Conservation (phyloP, 2,797 vertebrate genomes). For the Limnodromus scolopaceus region DNA sequence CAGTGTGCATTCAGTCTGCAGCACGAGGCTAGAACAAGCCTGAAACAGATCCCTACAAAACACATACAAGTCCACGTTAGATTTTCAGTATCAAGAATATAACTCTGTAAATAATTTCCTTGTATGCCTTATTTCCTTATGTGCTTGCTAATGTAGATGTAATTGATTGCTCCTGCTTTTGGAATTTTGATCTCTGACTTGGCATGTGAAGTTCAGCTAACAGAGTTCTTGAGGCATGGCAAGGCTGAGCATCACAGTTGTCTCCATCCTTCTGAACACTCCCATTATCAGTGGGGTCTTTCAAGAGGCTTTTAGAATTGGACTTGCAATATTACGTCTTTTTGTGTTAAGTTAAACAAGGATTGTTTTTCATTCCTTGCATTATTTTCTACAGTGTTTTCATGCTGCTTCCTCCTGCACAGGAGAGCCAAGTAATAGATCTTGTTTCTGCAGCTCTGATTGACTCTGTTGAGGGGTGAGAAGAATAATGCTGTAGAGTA, state of each 20-base stretch:
- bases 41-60: background rate
- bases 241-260: background rate
- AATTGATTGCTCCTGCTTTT: background rate
- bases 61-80: accelerated
- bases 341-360: background rate
- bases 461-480: background rate
- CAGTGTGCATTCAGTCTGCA: background rate
- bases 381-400: background rate
- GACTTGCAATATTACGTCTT: background rate
- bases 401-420: background rate
- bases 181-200: background rate
- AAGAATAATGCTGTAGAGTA: background rate
- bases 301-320: background rate
- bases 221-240: background rate
- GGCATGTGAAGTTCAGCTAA: background rate
- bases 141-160: background rate
- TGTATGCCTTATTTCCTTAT: background rate
- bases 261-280: background rate
- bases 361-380: background rate
- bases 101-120: background rate
- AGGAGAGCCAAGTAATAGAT: background rate
- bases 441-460: background rate
- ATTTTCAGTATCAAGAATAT: background rate
- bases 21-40: background rate
- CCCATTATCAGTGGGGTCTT: background rate